Conservation (phyloP, 2,797 vertebrate genomes). For the Coilia nasus region DNA sequence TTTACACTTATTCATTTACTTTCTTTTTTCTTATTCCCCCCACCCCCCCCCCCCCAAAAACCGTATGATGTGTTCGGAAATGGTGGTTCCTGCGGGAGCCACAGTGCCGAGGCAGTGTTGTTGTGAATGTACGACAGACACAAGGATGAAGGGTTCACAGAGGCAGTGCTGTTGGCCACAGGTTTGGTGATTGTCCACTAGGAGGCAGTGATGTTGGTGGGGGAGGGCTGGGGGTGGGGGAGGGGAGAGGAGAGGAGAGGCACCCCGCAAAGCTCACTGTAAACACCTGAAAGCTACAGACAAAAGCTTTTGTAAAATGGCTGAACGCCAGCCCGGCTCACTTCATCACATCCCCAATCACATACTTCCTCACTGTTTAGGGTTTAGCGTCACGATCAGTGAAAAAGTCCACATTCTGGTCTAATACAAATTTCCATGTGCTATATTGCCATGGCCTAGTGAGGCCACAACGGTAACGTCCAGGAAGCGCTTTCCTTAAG, state of each 20-base stretch:
- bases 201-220: conserved; percentile 58
- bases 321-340: not conserved
- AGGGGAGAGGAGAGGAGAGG: too few relatives aligned
- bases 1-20: not conserved
- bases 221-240: not conserved
- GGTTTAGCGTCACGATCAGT: not conserved
- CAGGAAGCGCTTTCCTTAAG: not conserved
- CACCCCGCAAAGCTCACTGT: not conserved
- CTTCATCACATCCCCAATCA: not conserved
- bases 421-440: not conserved
- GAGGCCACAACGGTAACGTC: not conserved
- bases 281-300: not conserved
- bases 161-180: conserved; percentile 47
- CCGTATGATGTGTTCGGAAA: not conserved
- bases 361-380: not conserved
- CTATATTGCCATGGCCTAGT: not conserved
- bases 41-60: too few relatives aligned
- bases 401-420: not conserved
- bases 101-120: not conserved
- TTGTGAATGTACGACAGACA: not conserved
- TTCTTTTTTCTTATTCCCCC: not conserved
- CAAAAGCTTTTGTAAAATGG: not conserved
- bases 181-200: conserved; percentile 50
- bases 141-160: conserved; percentile 1
- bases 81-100: not conserved